These are phyloP conservation scores for Aphelinus certus DNA, from an alignment of 1,140 invertebrate genomes.

Conservation along the genomic window DNA sequence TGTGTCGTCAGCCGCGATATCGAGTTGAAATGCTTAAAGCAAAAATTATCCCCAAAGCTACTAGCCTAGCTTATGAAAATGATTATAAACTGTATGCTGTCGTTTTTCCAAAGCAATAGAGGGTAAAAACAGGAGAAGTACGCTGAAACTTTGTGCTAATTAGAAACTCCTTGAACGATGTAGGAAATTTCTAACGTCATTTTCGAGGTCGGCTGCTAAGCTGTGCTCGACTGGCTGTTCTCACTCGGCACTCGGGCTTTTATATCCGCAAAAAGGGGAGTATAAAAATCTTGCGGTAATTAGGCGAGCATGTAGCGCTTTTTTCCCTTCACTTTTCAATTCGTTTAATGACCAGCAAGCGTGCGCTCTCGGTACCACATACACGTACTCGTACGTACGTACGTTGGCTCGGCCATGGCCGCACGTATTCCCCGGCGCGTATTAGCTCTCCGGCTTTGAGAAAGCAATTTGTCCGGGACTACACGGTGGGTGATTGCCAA, in stretches of 20 bases:
- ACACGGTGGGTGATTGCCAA: conserved; percentile 56
- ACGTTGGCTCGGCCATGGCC: neutral
- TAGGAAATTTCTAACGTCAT: too few relatives aligned
- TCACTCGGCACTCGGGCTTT: neutral
- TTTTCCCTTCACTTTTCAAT: conserved; percentile 31
- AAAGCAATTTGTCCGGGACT: conserved; percentile 49
- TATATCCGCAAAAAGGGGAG: neutral
- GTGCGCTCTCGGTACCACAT: neutral
- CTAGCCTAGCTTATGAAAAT: too few relatives aligned
- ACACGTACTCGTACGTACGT: neutral
- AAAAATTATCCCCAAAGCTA: too few relatives aligned
- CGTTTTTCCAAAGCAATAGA: too few relatives aligned
- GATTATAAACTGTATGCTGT: too few relatives aligned
- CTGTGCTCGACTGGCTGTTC: neutral
- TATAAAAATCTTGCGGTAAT: conserved; percentile 26
- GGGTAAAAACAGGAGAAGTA: too few relatives aligned
- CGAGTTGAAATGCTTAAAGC: too few relatives aligned
- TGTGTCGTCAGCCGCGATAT: too few relatives aligned
- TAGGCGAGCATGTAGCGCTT: conserved; percentile 10
- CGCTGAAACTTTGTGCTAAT: too few relatives aligned
- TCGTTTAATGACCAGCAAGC: conserved; percentile 29
- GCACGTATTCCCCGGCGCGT: conserved; percentile 15
- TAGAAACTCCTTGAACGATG: too few relatives aligned
- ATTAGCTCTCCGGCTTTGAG: conserved; percentile 39
- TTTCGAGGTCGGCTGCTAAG: too few relatives aligned